These are phyloP conservation scores for Marisa cornuarietis DNA, from an alignment of 1,140 invertebrate species.

Conservation along the genomic window DNA sequence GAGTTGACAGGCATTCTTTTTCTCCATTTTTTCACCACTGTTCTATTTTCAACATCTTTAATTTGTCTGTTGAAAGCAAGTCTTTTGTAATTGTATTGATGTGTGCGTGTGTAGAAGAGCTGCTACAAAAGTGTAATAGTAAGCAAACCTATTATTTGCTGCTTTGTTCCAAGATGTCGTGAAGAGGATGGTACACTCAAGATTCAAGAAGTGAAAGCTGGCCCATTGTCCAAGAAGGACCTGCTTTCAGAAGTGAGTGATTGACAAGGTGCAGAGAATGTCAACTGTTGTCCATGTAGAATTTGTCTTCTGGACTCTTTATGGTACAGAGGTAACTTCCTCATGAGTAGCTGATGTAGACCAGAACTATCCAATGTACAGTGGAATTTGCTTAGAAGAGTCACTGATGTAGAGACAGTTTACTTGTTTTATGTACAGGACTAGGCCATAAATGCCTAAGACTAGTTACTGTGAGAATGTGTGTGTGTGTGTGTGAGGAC, in stretches of 20 bases:
- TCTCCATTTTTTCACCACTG: neutral
- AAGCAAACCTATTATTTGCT: neutral
- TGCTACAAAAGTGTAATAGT: neutral
- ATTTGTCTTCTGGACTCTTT: too few species aligned
- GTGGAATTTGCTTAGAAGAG: too few species aligned
- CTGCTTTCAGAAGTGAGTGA: conserved; percentile 70
- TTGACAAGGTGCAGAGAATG: too few species aligned
- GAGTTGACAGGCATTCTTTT: conserved; percentile 27
- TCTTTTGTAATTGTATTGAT: neutral
- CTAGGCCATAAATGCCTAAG: too few species aligned
- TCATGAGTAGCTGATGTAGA: too few species aligned
- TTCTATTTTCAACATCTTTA: neutral
- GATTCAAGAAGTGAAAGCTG: conserved; percentile 86
- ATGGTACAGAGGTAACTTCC: too few species aligned
- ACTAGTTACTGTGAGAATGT: too few species aligned
- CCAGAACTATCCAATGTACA: too few species aligned
- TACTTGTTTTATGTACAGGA: too few species aligned
- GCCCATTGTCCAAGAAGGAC: conserved; percentile 82
- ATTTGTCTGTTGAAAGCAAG: neutral
- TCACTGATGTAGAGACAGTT: too few species aligned
- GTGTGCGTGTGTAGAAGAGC: neutral
- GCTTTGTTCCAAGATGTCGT: conserved; percentile 68
- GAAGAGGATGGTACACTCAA: conserved; percentile 84
- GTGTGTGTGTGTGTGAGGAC: too few species aligned
- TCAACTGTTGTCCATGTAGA: too few species aligned